Conservation (phyloP, 1,140 invertebrate species). For the Potamilus streckersoni region DNA sequence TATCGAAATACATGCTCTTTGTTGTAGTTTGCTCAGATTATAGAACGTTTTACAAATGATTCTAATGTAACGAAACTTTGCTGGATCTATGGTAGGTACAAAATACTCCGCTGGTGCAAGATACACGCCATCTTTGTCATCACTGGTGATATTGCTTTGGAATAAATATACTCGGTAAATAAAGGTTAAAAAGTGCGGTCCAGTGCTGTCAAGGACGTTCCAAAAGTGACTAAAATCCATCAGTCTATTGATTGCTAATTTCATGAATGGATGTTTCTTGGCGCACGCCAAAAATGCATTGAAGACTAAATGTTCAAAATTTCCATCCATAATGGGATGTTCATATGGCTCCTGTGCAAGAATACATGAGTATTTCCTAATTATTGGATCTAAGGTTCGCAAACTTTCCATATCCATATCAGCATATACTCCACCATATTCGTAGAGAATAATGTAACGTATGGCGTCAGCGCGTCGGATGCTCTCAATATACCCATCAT, state of each 20-base stretch:
- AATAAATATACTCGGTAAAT: constrained; percentile 37
- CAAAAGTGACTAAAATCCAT: constrained; percentile 51
- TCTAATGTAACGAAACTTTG: constrained; percentile 40
- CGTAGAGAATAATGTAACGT: constrained; percentile 56
- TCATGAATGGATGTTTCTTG: constrained; percentile 51
- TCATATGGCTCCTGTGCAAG: constrained; percentile 56
- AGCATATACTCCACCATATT: constrained; percentile 57
- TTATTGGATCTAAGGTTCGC: constrained; percentile 38
- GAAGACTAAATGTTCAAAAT: constrained; percentile 48
- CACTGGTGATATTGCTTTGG: background rate
- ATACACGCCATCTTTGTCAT: constrained; percentile 33
- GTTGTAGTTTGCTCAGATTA: constrained; percentile 33
- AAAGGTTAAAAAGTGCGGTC: constrained; percentile 52
- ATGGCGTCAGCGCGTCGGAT: constrained; percentile 56
- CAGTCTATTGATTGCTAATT: constrained; percentile 42
- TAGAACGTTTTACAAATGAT: constrained; percentile 25
- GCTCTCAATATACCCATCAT: constrained; percentile 44
- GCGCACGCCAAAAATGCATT: constrained; percentile 58
- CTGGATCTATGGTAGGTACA: constrained; percentile 49
- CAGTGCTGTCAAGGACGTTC: constrained; percentile 54
- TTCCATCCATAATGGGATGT: constrained; percentile 51
- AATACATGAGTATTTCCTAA: constrained; percentile 49
- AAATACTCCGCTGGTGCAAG: constrained; percentile 54
- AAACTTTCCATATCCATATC: constrained; percentile 60
- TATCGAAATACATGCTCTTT: constrained; percentile 41